Evolutionary conservation across 2,113 vertebrate species (phyloP).

Genomic region (Damaliscus lunatus): DNA sequence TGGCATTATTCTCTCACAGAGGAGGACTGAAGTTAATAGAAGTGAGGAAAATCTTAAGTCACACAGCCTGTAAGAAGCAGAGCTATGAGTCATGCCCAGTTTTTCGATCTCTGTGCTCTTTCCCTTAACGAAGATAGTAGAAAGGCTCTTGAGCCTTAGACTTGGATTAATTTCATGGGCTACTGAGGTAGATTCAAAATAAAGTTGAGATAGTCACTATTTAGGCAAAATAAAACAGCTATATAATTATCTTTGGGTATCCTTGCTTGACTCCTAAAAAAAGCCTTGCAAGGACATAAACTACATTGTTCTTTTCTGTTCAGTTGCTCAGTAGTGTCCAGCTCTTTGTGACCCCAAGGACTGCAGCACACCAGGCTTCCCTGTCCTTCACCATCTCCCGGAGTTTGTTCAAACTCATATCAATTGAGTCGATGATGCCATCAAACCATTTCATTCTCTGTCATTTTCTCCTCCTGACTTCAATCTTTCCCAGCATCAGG

Average conservation of each 20-base stretch:
- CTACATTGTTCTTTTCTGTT: neutral
- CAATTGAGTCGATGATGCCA: neutral
- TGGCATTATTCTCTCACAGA: neutral
- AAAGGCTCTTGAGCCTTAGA: neutral
- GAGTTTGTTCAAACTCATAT: neutral
- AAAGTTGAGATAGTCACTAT: neutral
- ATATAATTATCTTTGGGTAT: neutral
- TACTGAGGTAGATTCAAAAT: neutral
- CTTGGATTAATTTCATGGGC: neutral
- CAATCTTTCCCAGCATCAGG: neutral
- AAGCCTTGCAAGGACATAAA: neutral
- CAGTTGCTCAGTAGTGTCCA: neutral
- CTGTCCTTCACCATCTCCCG: fast-evolving
- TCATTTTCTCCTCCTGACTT: neutral
- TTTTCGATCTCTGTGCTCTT: neutral
- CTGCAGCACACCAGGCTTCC: neutral
- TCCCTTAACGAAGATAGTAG: neutral
- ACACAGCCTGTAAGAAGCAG: neutral
- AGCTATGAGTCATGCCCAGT: neutral
- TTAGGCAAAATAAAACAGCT: neutral
- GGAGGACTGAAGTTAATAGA: neutral
- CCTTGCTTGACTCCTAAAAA: neutral
- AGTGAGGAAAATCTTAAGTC: neutral
- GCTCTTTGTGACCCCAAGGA: neutral
- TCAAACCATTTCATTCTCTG: neutral